These are phyloP conservation scores for Drosophila parthenogenetica DNA, from an alignment of 2,888 invertebrate species.

Conservation along the genomic window DNA sequence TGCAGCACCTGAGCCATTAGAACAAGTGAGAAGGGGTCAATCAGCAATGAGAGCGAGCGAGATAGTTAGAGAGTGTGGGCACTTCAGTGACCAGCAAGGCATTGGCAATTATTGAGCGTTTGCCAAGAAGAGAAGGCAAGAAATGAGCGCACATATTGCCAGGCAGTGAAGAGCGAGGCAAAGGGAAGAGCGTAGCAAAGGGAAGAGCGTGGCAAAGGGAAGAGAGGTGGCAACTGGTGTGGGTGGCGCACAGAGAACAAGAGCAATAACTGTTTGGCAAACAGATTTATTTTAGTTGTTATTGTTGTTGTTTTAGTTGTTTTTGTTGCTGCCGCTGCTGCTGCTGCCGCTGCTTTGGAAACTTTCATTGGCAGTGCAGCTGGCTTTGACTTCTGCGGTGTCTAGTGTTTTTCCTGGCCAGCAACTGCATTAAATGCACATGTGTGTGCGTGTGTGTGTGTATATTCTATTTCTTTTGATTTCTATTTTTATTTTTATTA, in stretches of 20 bases:
- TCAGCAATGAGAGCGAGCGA: background rate
- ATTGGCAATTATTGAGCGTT: slow-evolving; percentile 73
- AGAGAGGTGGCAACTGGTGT: slow-evolving; percentile 23
- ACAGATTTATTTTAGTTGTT: slow-evolving; percentile 74
- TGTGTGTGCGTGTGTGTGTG: background rate
- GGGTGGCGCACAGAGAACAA: slow-evolving; percentile 67
- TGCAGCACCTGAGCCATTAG: slow-evolving; percentile 66
- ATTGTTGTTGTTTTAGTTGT: slow-evolving; percentile 13
- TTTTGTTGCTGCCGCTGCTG: slow-evolving; percentile 15
- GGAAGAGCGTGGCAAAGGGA: slow-evolving; percentile 6
- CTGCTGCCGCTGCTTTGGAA: slow-evolving; percentile 26
- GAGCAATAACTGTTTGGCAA: slow-evolving; percentile 82
- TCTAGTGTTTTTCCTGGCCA: slow-evolving; percentile 11
- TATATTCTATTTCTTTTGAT: too few species aligned
- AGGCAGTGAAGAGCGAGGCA: slow-evolving; percentile 1
- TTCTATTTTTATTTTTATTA: too few species aligned
- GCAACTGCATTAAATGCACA: slow-evolving; percentile 58
- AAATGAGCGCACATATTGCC: slow-evolving; percentile 72
- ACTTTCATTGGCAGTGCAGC: slow-evolving; percentile 75
- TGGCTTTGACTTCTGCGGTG: slow-evolving; percentile 28
- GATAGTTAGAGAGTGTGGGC: background rate
- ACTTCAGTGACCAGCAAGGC: slow-evolving; percentile 41
- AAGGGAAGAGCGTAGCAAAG: background rate
- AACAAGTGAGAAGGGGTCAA: background rate
- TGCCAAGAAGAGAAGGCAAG: slow-evolving; percentile 72